Percentiles rank a stretch among this genome's conserved stretches.
phyloP scores from a whole-genome alignment of 1,140 invertebrate genomes.

The Lordiphosa mommai region DNA sequence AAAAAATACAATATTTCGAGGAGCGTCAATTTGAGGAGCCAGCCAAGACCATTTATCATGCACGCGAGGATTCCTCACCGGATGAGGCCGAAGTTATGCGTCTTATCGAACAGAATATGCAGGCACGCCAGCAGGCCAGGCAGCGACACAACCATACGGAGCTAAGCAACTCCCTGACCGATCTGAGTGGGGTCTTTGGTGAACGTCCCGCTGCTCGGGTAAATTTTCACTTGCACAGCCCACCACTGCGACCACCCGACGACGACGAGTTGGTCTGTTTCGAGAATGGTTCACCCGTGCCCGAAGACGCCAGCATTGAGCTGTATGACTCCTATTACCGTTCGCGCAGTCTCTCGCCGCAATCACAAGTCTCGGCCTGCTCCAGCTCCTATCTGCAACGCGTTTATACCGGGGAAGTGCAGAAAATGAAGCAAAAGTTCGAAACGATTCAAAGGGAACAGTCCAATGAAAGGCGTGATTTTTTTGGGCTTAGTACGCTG shows the following conservation, averaged over 20 bases:
- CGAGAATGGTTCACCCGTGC: constrained; percentile 43
- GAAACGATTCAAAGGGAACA: constrained; percentile 82
- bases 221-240: constrained; percentile 78
- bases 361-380: constrained; percentile 81
- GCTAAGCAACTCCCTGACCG: constrained; percentile 84
- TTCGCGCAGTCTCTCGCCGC: constrained; percentile 84
- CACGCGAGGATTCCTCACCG: constrained; percentile 81
- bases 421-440: constrained; percentile 86
- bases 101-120: constrained; percentile 71
- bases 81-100: constrained; percentile 77
- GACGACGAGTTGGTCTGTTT: constrained; percentile 48
- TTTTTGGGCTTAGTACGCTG: constrained; percentile 79
- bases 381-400: constrained; percentile 83
- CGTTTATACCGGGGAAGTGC: constrained; percentile 87
- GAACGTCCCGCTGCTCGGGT: constrained; percentile 81
- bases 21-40: constrained; percentile 81
- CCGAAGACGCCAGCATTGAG: constrained; percentile 52
- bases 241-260: constrained; percentile 64
- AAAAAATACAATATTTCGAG: constrained; percentile 91
- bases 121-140: constrained; percentile 52
- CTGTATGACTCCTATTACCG: constrained; percentile 85
- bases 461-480: constrained; percentile 61
- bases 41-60: constrained; percentile 81
- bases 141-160: constrained; percentile 45
- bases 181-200: constrained; percentile 89